Evolutionary conservation across 2,888 invertebrate species (phyloP).

Genomic region (Trichogramma dendrolimi): DNA sequence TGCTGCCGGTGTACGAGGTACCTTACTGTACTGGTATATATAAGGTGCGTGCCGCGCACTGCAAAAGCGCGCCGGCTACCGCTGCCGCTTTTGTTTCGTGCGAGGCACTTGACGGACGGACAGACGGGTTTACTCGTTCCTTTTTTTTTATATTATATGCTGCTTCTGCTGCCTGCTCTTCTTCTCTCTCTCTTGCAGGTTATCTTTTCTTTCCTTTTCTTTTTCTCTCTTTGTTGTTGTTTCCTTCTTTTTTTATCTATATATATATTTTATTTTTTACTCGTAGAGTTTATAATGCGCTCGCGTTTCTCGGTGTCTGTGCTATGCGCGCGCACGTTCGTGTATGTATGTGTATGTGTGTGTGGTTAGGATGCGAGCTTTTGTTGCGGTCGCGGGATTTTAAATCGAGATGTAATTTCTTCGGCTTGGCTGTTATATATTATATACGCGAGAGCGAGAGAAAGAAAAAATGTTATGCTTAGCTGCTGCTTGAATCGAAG

Average conservation of each 20-base stretch:
- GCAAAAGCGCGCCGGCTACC: slow-evolving; percentile 7
- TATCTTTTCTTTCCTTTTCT: slow-evolving; percentile 2
- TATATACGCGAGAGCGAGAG: too few species aligned
- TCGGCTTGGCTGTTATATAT: too few species aligned
- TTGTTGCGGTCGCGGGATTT: too few species aligned
- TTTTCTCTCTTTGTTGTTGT: slow-evolving; percentile 1
- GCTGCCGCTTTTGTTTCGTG: slow-evolving; percentile 22
- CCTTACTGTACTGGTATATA: slow-evolving; percentile 29
- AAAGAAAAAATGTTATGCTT: too few species aligned
- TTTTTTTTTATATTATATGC: neutral
- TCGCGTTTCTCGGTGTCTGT: too few species aligned
- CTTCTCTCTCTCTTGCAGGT: slow-evolving; percentile 10
- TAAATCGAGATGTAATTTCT: too few species aligned
- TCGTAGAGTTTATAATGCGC: too few species aligned
- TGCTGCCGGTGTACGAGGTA: slow-evolving; percentile 18
- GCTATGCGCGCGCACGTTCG: too few species aligned
- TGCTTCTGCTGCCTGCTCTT: slow-evolving; percentile 15
- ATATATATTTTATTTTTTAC: too few species aligned
- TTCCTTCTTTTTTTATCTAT: neutral
- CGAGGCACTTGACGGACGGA: slow-evolving; percentile 26
- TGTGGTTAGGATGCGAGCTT: too few species aligned
- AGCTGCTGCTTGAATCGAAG: too few species aligned
- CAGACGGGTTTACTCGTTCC: slow-evolving; percentile 26
- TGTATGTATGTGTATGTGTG: too few species aligned
- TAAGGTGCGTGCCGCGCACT: slow-evolving; percentile 13